phyloP scores from a whole-genome alignment of 2,797 vertebrate species.

The Valencia hispanica region DNA sequence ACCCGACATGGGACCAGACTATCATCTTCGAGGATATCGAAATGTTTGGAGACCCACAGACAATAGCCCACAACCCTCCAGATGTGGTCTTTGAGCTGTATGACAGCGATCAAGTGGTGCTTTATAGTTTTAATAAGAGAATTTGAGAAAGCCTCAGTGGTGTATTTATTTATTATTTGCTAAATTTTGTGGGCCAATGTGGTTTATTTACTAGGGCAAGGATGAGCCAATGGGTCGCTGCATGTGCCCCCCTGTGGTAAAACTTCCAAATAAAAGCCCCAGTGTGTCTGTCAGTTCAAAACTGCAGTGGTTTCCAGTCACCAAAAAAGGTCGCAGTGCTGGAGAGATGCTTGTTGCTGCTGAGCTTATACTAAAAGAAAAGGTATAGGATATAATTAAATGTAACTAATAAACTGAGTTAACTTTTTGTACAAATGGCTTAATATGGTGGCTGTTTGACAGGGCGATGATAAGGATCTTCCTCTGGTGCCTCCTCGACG shows the following conservation, averaged over 20 bases:
- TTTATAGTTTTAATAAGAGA: slow-evolving; percentile 19
- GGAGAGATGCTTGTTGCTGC: slow-evolving; percentile 92
- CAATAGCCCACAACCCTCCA: slow-evolving; percentile 85
- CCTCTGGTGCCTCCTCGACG: slow-evolving; percentile 89
- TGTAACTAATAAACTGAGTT: background rate
- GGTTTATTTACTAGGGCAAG: slow-evolving; percentile 85
- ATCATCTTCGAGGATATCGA: slow-evolving; percentile 95
- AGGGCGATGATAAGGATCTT: slow-evolving; percentile 70
- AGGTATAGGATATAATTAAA: slow-evolving; percentile 72
- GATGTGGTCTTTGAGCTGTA: slow-evolving; percentile 91
- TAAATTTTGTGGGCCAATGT: slow-evolving; percentile 11
- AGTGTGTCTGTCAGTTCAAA: slow-evolving; percentile 81
- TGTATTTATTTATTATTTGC: background rate
- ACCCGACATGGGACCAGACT: slow-evolving; percentile 97
- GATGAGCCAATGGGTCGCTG: slow-evolving; percentile 94
- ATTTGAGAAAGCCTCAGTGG: background rate
- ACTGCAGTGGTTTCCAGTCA: slow-evolving; percentile 92
- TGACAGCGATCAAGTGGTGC: slow-evolving; percentile 95
- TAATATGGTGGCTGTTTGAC: slow-evolving; percentile 11
- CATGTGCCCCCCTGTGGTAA: slow-evolving; percentile 87
- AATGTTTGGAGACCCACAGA: slow-evolving; percentile 91
- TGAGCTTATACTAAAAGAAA: slow-evolving; percentile 91
- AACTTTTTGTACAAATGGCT: background rate
- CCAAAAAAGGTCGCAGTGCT: slow-evolving; percentile 82
- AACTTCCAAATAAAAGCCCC: slow-evolving; percentile 78